A percentile compares a stretch with the other conserved stretches of the same genome.
Conservation (phyloP, 2,113 vertebrate genomes). For the Solea senegalensis region DNA sequence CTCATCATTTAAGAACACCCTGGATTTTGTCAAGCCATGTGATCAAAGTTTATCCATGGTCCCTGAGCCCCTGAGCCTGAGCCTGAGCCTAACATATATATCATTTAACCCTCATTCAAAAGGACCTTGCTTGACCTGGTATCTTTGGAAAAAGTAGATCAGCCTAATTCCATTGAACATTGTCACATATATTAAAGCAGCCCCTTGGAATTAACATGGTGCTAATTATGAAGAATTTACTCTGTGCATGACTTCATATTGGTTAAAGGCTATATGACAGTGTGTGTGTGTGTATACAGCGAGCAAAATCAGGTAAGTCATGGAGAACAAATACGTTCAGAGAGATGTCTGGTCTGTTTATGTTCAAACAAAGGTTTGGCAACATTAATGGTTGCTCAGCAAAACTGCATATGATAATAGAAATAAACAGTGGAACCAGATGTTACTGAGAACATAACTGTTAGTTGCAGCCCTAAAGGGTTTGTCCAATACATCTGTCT, state of each 20-base stretch:
- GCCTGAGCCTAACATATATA: conserved; percentile 21
- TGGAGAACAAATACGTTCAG: conserved; percentile 64
- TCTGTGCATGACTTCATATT: conserved; percentile 43
- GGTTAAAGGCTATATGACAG: conserved; percentile 37
- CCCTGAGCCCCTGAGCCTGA: conserved; percentile 34
- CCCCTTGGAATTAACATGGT: conserved; percentile 37
- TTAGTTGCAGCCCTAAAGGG: no score
- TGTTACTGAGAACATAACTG: neutral
- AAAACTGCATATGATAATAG: neutral
- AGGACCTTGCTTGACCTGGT: conserved; percentile 13
- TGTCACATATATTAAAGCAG: conserved; percentile 61
- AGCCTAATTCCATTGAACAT: conserved; percentile 48
- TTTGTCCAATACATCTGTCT: no score
- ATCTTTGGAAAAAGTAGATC: conserved; percentile 24
- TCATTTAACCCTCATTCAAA: conserved; percentile 29
- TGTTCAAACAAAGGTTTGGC: conserved; percentile 35
- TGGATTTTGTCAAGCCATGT: conserved; percentile 22
- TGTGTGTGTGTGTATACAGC: conserved; percentile 26
- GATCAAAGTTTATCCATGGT: conserved; percentile 24
- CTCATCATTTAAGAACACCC: conserved; percentile 9
- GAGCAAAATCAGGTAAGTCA: conserved; percentile 57
- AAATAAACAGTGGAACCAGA: conserved; percentile 24
- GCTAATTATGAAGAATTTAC: conserved; percentile 56
- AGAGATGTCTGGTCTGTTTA: conserved; percentile 31
- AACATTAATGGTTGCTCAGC: conserved; percentile 9